Percentiles rank a stretch among this genome's conserved stretches.
These are phyloP conservation scores for Galeopsomyia nigrocyanea DNA, from an alignment of 2,888 invertebrate species.

Conservation along the genomic window DNA sequence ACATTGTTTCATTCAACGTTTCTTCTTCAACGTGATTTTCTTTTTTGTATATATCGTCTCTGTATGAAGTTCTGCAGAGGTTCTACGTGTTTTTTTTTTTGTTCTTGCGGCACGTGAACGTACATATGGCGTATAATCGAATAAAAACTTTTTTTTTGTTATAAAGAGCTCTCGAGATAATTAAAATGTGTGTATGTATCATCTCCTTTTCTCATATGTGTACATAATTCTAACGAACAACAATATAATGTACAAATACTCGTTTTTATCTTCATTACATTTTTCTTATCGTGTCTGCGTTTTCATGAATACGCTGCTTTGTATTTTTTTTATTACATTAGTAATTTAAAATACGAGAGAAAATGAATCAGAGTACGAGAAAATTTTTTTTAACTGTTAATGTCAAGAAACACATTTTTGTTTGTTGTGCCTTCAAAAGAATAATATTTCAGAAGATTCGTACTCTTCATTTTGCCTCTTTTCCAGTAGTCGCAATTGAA, in stretches of 20 bases:
- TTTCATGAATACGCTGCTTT: too few species aligned
- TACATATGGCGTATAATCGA: conserved; percentile 35
- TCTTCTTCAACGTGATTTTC: background rate
- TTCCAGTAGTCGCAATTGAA: too few species aligned
- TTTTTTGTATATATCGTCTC: background rate
- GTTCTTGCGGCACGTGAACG: conserved; percentile 28
- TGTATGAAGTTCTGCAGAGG: conserved; percentile 21
- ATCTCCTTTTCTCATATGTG: conserved; percentile 23
- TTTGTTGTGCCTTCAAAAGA: too few species aligned
- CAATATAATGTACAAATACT: conserved; percentile 48
- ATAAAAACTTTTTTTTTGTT: conserved; percentile 40
- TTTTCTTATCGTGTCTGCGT: too few species aligned
- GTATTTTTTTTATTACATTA: too few species aligned
- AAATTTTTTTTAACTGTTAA: too few species aligned
- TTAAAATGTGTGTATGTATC: conserved; percentile 34
- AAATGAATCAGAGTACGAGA: too few species aligned
- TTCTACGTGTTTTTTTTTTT: conserved; percentile 36
- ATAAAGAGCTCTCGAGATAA: conserved; percentile 41
- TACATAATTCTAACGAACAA: conserved; percentile 46
- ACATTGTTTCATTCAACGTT: conserved; percentile 2
- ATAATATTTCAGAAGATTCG: too few species aligned
- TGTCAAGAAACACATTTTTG: too few species aligned
- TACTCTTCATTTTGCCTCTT: too few species aligned
- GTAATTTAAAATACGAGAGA: too few species aligned
- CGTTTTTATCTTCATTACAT: background rate